Evolutionary conservation across 2,113 vertebrate species (phyloP).

Genomic region (Phaetusa simplex): DNA sequence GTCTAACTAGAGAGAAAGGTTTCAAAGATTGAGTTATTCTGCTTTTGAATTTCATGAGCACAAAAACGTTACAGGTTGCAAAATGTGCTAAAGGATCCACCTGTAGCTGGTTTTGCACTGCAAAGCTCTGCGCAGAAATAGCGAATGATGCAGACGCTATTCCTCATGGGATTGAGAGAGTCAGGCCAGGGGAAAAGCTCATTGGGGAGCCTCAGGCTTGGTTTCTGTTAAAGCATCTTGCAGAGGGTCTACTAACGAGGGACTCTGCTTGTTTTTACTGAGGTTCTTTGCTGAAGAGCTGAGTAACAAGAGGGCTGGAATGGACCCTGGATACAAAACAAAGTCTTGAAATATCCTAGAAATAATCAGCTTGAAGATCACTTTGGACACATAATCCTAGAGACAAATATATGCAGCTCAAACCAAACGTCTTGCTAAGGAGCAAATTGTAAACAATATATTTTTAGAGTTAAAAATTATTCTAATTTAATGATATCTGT

Average conservation of each 20-base stretch:
- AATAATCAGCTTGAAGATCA: neutral
- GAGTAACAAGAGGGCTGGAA: neutral
- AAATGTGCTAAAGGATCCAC: neutral
- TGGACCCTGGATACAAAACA: neutral
- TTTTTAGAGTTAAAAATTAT: conserved; percentile 59
- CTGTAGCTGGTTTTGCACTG: neutral
- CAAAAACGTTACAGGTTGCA: neutral
- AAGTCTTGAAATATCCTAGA: neutral
- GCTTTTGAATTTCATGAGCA: neutral
- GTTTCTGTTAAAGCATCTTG: neutral
- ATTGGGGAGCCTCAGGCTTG: neutral
- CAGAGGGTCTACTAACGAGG: neutral
- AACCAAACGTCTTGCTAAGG: neutral
- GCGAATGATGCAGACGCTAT: neutral
- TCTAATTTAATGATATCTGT: conserved; percentile 50
- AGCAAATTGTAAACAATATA: conserved; percentile 30
- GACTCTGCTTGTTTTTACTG: neutral
- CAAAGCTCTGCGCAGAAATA: neutral
- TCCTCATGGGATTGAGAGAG: neutral
- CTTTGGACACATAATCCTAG: neutral
- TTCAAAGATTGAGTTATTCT: neutral
- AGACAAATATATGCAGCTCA: neutral
- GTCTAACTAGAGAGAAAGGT: neutral
- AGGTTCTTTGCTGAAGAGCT: neutral
- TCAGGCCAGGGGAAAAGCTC: neutral